Conservation (phyloP, 2,888 invertebrate genomes). For the Cremastinae sp. region DNA sequence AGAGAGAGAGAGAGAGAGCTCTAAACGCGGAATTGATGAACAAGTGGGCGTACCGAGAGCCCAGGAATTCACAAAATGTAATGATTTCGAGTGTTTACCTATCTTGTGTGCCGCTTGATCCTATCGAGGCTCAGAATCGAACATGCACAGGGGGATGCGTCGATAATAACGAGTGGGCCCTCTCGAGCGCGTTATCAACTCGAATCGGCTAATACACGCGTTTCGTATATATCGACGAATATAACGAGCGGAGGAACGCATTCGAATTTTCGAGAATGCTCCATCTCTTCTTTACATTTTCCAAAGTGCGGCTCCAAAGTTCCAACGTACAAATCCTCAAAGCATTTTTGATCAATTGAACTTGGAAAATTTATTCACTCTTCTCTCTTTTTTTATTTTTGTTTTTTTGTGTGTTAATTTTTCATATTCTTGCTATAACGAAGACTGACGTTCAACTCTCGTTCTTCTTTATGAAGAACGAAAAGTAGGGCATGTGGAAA, state of each 20-base stretch:
- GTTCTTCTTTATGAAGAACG: no score
- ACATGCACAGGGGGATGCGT: constrained; percentile 10
- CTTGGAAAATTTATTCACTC: no score
- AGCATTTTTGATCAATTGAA: no score
- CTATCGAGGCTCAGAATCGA: constrained; percentile 12
- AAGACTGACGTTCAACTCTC: no score
- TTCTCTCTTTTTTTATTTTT: no score
- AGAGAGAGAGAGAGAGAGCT: background rate
- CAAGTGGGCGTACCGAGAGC: constrained; percentile 26
- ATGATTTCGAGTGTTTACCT: constrained; percentile 45
- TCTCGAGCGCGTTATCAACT: constrained; percentile 39
- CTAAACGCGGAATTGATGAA: constrained; percentile 35
- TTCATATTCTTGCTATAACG: no score
- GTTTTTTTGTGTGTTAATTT: no score
- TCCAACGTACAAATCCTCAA: no score
- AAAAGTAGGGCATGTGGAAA: no score
- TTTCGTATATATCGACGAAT: constrained; percentile 10
- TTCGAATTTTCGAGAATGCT: constrained; percentile 12
- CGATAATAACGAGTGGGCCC: constrained; percentile 35
- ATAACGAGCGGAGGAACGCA: constrained; percentile 7
- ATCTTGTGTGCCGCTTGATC: constrained; percentile 4
- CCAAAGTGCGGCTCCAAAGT: no score
- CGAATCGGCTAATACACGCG: constrained; percentile 19
- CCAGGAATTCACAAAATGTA: constrained; percentile 42
- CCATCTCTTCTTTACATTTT: constrained; percentile 10